Evolutionary conservation across 2,888 invertebrate species (phyloP), one percentile per base, ranked within the genome.

Genomic region (Ophioninae sp.): DNA sequence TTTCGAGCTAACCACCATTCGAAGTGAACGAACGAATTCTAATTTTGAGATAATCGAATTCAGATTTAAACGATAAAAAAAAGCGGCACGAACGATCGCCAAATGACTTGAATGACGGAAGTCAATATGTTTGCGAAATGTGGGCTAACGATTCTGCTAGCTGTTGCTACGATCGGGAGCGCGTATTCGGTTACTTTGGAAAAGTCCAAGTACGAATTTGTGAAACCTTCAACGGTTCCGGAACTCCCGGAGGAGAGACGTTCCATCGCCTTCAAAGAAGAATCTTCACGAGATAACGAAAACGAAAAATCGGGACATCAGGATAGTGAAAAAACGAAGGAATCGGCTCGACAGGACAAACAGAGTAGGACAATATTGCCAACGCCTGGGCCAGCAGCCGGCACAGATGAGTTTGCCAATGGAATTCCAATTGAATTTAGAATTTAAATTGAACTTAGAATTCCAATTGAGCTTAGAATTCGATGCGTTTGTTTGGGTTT

Each of bases 341-440:
- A 85, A 23, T 63, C 56, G 61, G 78, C 37, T 68, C 79, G 76
- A 76, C 84, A 79, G 41, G 89, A 88, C 13, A 91, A 90, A 63
- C 86, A 87, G 71, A 81, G 87, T 10, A 85, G 90, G 41, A 88
- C 87, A 0, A 73, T 85, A n/a, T 59, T 84, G 63, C 82, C 82
- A n/a, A 84, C 86, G 51, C 59, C 79, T 8, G 72, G 79, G 17
- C 79, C 65, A 23, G n/a, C 76, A 5, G 79, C 79, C 22, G 10
- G 76, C 67, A 79, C 73, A 86, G 86, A 86, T 86, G 79, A 86
- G 86, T 85, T 85, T 69, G 22, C 9, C 10, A 23, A 83, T 41
- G 17, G 30, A 71, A 51, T 51, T 17, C 17, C 0, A 51, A 51
- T 17, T 51, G 17, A 13, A 17, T 6, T 51, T 17, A n/a, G 17